Conservation (phyloP, 2,888 invertebrate species). For the Eilema depressum region DNA sequence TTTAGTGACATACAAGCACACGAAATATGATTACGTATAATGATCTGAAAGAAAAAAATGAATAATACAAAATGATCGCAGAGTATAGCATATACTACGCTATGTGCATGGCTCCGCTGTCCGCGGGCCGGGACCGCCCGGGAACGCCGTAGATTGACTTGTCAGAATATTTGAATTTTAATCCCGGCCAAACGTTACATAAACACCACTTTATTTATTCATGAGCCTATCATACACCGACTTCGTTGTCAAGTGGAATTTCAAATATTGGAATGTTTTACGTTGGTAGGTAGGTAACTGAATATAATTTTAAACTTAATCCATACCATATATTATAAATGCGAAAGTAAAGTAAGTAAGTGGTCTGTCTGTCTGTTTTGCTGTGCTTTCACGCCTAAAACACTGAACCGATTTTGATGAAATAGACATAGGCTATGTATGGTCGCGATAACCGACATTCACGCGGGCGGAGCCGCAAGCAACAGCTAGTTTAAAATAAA, state of each 20-base stretch:
- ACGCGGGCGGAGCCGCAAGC: too few relatives aligned
- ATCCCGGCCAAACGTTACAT: constrained; percentile 79
- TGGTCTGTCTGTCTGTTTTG: too few relatives aligned
- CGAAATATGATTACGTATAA: too few relatives aligned
- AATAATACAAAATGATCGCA: constrained; percentile 41
- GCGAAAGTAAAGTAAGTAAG: too few relatives aligned
- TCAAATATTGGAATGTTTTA: constrained; percentile 29
- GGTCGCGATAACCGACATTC: too few relatives aligned
- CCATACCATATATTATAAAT: too few relatives aligned
- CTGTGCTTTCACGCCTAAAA: too few relatives aligned
- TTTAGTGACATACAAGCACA: too few relatives aligned
- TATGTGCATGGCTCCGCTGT: constrained; percentile 58
- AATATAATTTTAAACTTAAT: too few relatives aligned
- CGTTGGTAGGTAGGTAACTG: not conserved
- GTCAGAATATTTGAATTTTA: constrained; percentile 88
- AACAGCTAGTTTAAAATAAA: not conserved
- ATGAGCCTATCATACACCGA: constrained; percentile 69
- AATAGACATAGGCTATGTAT: too few relatives aligned
- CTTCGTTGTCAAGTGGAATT: constrained; percentile 54
- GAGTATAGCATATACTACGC: constrained; percentile 51
- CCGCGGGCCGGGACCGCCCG: constrained; percentile 71
- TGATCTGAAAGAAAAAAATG: too few relatives aligned
- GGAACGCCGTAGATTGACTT: constrained; percentile 85
- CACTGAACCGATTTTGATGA: too few relatives aligned
- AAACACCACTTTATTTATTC: constrained; percentile 83